Conservation (phyloP, 2,113 vertebrate species). For the Corvus cornix region DNA sequence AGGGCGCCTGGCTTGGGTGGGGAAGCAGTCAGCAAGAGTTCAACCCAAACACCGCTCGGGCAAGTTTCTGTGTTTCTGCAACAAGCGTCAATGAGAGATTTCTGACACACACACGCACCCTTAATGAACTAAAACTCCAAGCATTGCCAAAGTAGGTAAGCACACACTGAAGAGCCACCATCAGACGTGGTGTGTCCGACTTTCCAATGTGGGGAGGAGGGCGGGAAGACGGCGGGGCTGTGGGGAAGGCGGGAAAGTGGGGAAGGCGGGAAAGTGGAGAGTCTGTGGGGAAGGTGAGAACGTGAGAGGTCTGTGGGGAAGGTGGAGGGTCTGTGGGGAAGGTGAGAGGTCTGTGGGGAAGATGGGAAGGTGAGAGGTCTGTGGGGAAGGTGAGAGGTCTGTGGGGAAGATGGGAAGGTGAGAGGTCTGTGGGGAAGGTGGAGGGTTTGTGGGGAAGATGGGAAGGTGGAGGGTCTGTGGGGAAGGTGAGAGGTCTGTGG, state of each 20-base stretch:
- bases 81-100: neutral
- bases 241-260: neutral
- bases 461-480: no score
- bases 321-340: no score
- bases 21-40: accelerated
- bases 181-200: accelerated
- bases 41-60: accelerated
- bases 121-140: neutral
- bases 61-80: neutral
- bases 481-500: neutral
- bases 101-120: accelerated
- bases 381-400: accelerated
- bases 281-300: neutral
- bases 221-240: neutral
- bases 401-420: neutral
- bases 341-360: neutral
- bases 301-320: neutral
- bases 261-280: neutral
- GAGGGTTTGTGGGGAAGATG: no score
- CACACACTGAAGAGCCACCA: neutral
- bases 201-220: neutral
- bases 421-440: neutral
- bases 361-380: no score
- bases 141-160: neutral
- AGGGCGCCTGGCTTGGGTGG: neutral